Conservation (phyloP, 2,888 invertebrate species). For the Cephus nigrinus region DNA sequence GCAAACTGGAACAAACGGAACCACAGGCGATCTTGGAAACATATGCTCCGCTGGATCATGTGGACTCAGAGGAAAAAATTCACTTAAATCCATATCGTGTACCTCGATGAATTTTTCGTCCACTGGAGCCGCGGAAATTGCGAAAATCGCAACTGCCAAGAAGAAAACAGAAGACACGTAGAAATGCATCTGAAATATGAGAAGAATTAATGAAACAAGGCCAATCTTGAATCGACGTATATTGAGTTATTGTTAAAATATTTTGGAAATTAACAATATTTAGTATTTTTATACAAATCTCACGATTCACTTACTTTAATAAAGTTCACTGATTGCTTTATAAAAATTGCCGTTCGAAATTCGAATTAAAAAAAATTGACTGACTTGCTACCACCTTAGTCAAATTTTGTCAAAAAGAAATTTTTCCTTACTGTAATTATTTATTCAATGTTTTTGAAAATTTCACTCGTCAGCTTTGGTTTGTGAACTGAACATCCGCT, state of each 20-base stretch:
- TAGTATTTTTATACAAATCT: not conserved
- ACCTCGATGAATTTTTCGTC: slow-evolving; percentile 16
- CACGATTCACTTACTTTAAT: not conserved
- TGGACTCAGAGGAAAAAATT: slow-evolving; percentile 24
- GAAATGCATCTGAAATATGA: not conserved
- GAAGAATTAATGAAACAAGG: not conserved
- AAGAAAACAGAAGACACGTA: not conserved
- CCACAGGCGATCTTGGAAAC: slow-evolving; percentile 34
- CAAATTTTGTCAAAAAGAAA: no score
- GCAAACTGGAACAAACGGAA: slow-evolving; percentile 38
- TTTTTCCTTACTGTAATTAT: not conserved
- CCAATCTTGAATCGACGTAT: not conserved
- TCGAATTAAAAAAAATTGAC: no score
- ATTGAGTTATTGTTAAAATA: not conserved
- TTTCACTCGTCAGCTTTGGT: not conserved
- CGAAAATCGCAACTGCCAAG: not conserved
- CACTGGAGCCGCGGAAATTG: not conserved
- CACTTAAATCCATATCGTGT: slow-evolving; percentile 24
- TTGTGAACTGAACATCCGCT: not conserved
- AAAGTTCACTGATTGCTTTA: not conserved
- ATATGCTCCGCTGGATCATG: slow-evolving; percentile 38
- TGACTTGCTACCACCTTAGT: no score
- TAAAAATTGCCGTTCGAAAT: no score
- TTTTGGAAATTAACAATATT: not conserved
- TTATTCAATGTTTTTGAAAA: not conserved